These are phyloP conservation scores for Eueremaeus valkanovi DNA, from an alignment of 2,888 invertebrate species.

Conservation along the genomic window DNA sequence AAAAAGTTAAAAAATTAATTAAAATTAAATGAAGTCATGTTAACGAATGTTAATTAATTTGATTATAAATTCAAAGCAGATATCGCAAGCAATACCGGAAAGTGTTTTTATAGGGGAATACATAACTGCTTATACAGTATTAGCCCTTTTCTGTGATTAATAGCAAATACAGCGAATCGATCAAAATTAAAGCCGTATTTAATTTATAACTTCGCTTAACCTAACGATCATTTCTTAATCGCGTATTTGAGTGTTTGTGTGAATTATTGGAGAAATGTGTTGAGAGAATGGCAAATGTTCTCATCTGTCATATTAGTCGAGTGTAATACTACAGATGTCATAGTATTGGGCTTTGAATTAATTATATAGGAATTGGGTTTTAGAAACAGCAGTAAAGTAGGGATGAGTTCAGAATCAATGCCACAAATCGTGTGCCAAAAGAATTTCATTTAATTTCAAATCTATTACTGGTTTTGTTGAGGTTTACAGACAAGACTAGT, in stretches of 20 bases:
- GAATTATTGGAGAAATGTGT: neutral
- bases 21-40: neutral
- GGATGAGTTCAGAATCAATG: neutral
- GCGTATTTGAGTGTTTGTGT: conserved; percentile 23
- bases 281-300: neutral
- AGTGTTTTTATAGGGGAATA: too few relatives aligned
- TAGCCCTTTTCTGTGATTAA: too few relatives aligned
- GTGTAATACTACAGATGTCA: neutral
- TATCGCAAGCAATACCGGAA: too few relatives aligned
- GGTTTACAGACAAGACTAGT: too few relatives aligned
- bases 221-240: neutral
- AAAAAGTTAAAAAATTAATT: neutral
- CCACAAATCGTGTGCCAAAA: neutral
- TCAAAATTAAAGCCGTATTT: neutral
- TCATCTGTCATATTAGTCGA: conserved; percentile 2
- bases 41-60: too few relatives aligned
- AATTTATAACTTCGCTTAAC: neutral
- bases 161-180: too few relatives aligned
- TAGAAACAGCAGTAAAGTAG: too few relatives aligned
- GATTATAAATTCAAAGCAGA: too few relatives aligned
- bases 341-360: conserved; percentile 21
- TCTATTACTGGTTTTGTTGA: neutral
- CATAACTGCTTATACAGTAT: too few relatives aligned
- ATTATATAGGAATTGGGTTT: too few relatives aligned
- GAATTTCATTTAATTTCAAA: neutral